A percentile compares a stretch with the other conserved stretches of the same genome.
Evolutionary conservation across 2,113 vertebrate genomes (phyloP).

Genomic region (Phalacrocorax brasilianus): DNA sequence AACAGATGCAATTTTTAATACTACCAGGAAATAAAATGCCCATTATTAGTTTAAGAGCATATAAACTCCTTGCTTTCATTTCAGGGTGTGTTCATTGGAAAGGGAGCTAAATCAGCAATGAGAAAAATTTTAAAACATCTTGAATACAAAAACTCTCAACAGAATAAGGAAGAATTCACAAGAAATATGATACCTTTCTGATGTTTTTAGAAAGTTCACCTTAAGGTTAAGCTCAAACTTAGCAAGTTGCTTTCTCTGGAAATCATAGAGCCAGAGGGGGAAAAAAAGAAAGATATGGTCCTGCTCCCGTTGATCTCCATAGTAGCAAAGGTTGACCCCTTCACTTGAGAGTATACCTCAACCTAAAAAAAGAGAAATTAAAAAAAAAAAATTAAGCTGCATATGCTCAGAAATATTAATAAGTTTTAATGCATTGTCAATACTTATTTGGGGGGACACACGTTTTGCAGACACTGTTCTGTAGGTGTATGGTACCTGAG

Average conservation of each 20-base stretch:
- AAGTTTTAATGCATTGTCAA: not conserved
- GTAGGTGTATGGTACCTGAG: not conserved
- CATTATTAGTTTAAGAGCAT: not conserved
- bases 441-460: not conserved
- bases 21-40: not conserved
- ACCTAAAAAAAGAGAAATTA: not conserved
- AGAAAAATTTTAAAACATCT: not conserved
- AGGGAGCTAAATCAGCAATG: not conserved
- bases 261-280: not conserved
- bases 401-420: not conserved
- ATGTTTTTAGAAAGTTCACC: not conserved
- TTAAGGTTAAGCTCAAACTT: not conserved
- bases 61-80: not conserved
- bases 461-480: not conserved
- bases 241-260: not conserved
- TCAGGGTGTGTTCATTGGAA: not conserved
- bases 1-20: not conserved
- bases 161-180: not conserved
- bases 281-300: not conserved
- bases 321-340: not conserved
- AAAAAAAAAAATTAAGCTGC: not conserved
- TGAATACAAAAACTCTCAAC: not conserved
- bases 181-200: not conserved
- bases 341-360: not conserved
- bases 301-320: not conserved